These are phyloP conservation scores for Genyomyrus donnyi DNA, from an alignment of 2,113 vertebrate species.

Conservation along the genomic window DNA sequence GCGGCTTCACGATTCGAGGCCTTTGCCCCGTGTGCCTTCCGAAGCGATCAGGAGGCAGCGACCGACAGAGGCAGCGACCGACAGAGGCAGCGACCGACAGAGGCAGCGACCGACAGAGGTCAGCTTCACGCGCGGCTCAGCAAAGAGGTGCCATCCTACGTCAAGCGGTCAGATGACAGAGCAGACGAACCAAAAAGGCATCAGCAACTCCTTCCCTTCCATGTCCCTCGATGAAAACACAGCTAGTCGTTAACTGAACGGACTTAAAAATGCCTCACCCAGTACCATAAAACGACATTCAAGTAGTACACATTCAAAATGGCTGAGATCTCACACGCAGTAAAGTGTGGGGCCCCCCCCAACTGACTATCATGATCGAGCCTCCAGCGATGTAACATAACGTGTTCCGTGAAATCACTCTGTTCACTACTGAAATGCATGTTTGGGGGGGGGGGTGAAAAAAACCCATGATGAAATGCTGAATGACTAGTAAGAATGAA, in stretches of 20 bases:
- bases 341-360: not conserved
- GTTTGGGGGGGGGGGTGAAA: not conserved
- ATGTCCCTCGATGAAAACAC: not conserved
- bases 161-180: not conserved
- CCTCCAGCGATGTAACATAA: not conserved
- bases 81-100: not conserved
- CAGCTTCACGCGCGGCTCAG: conserved; percentile 17
- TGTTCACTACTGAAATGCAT: not conserved
- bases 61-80: too few species aligned
- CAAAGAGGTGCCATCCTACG: not conserved
- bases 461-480: not conserved
- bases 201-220: not conserved
- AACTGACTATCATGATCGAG: not conserved
- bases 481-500: conserved; percentile 1
- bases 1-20: not conserved
- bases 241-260: not conserved
- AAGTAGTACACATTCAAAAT: conserved; percentile 39
- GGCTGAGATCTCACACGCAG: not conserved
- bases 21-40: not conserved
- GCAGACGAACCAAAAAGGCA: not conserved
- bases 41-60: too few species aligned
- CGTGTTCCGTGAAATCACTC: not conserved
- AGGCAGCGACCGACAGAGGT: not conserved
- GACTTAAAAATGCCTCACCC: conserved; percentile 17
- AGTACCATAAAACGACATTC: conserved; percentile 31